Conservation (phyloP, 1,140 invertebrate genomes). For the Theocolax elegans region DNA sequence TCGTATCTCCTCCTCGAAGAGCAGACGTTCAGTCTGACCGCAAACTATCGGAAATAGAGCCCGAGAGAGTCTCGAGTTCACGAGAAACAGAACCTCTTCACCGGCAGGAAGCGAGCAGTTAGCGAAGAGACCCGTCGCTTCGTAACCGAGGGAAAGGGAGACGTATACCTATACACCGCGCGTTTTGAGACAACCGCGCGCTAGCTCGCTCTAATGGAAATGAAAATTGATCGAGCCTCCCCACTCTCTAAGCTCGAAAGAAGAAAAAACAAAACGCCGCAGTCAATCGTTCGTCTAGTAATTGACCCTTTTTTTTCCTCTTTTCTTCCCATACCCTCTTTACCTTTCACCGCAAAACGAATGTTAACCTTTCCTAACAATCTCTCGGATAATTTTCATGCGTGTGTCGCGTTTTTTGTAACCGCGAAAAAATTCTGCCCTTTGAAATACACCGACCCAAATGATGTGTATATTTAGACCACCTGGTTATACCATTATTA, state of each 20-base stretch:
- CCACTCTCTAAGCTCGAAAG: not conserved
- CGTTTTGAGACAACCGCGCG: conserved; percentile 2
- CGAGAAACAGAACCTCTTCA: conserved; percentile 39
- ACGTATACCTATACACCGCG: no score
- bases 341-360: conserved; percentile 6
- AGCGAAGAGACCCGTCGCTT: conserved; percentile 52
- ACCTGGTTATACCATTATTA: no score
- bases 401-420: no score
- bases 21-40: conserved; percentile 50
- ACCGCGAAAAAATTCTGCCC: no score
- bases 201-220: conserved; percentile 46
- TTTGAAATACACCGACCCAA: no score
- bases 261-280: no score
- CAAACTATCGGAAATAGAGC: conserved; percentile 64
- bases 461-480: no score
- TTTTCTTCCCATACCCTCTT: conserved; percentile 5
- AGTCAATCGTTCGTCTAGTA: conserved; percentile 13
- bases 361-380: not conserved
- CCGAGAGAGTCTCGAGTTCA: conserved; percentile 43
- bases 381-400: no score
- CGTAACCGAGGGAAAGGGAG: conserved; percentile 48
- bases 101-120: conserved; percentile 60
- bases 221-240: conserved; percentile 53
- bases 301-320: conserved; percentile 14
- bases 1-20: not conserved